Evolutionary conservation across 2,888 invertebrate species (phyloP).

Genomic region (Galeruca laticollis): DNA sequence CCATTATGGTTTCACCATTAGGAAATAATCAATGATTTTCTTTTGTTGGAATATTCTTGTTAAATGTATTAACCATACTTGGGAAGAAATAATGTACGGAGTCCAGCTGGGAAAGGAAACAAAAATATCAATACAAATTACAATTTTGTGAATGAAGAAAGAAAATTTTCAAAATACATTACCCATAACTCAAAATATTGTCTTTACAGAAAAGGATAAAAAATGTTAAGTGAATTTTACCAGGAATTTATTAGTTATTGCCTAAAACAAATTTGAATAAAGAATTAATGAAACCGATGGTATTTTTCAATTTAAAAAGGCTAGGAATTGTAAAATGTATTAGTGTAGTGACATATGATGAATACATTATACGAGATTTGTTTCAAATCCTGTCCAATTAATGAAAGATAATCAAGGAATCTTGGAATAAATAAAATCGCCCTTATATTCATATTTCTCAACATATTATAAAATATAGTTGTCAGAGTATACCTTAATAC

Average conservation of each 20-base stretch:
- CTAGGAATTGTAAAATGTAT: too few relatives aligned
- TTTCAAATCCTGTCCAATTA: too few relatives aligned
- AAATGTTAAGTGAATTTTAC: slow-evolving; percentile 9
- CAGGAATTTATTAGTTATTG: not conserved
- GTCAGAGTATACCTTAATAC: too few relatives aligned
- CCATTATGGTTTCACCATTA: too few relatives aligned
- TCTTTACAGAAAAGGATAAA: slow-evolving; percentile 1
- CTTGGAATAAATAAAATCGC: too few relatives aligned
- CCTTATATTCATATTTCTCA: too few relatives aligned
- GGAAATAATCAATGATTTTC: too few relatives aligned
- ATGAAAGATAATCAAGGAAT: too few relatives aligned
- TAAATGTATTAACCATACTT: not conserved
- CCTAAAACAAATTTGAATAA: not conserved
- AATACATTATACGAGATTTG: too few relatives aligned
- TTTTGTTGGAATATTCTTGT: not conserved
- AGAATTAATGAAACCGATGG: not conserved
- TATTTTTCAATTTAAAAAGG: too few relatives aligned
- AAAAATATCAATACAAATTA: slow-evolving; percentile 26
- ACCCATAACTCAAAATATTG: slow-evolving; percentile 3
- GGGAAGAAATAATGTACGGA: not conserved
- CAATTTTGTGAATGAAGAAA: slow-evolving; percentile 18
- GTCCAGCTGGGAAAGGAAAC: slow-evolving; percentile 22
- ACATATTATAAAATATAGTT: too few relatives aligned
- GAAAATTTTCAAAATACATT: slow-evolving; percentile 1
- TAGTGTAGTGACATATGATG: too few relatives aligned